Percentiles rank a stretch among this genome's conserved stretches.
Evolutionary conservation across 1,140 invertebrate species (phyloP).

Genomic region (Chlorops oryzae): DNA sequence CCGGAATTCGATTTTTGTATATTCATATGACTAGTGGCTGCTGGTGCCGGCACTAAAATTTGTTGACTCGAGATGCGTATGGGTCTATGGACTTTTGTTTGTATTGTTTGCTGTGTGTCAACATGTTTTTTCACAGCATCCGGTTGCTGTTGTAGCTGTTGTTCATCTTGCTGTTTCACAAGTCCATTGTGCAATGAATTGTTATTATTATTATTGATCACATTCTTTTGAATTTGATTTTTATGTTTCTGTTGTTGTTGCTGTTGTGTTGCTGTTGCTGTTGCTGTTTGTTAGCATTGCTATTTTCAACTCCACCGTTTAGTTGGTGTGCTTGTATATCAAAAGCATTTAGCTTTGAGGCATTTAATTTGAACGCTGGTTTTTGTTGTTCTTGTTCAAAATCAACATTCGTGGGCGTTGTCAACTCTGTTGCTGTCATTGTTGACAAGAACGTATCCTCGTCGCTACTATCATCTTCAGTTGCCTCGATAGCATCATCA

Average conservation of each 20-base stretch:
- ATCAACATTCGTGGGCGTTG: background rate
- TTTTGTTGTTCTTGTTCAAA: conserved; percentile 5
- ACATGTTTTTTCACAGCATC: background rate
- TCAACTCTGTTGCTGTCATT: background rate
- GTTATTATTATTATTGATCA: background rate
- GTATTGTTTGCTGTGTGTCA: background rate
- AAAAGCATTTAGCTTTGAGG: too few species aligned
- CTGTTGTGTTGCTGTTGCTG: conserved; percentile 20
- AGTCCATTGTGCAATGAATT: background rate
- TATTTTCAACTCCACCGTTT: too few species aligned
- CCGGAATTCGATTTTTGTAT: too few species aligned
- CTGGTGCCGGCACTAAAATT: background rate
- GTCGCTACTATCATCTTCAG: background rate
- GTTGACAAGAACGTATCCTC: too few species aligned
- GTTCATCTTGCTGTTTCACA: conserved; percentile 23
- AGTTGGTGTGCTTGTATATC: too few species aligned
- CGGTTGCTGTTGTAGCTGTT: conserved; percentile 18
- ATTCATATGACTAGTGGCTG: too few species aligned
- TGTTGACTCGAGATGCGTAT: too few species aligned
- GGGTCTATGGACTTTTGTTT: too few species aligned
- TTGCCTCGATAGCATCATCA: conserved; percentile 3
- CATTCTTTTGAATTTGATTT: conserved; percentile 18
- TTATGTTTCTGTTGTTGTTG: conserved; percentile 21
- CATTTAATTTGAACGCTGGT: too few species aligned
- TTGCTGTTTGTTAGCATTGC: too few species aligned